Evolutionary conservation across 2,888 invertebrate species (phyloP), one percentile per base, ranked within the genome.

Genomic region (Hirtodrosophila alboralis): DNA sequence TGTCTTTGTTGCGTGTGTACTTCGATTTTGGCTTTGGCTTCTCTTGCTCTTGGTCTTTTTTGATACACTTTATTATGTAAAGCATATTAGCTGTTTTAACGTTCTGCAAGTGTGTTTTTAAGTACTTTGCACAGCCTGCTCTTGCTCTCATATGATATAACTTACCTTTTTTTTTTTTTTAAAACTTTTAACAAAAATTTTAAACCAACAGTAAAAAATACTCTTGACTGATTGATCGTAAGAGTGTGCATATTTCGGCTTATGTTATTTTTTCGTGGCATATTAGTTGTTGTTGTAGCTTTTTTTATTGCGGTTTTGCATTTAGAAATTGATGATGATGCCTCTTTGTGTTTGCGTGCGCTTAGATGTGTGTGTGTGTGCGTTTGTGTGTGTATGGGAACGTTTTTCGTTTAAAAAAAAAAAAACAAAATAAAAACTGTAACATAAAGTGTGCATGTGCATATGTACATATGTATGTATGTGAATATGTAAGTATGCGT

Each of bases 301-400:
- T 10, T 56, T 78, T 78, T 84, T 77, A 84, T 75, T 77, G 84
- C 80, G 77, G 77, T 78, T 73, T 80, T 78, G 81, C 84, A 84
- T 78, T 78, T 81, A 67, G 84, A 78, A 84, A 78, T 78, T 84
- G 81, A 73, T 84, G 81, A 84, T 84, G 78, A 72, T 72, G 64
- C 58, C 53, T 16, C 71, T 62, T 53, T 64, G 44, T 56, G 47
- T 53, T 41, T 66, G 53, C 26, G 16, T 38, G 54, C 10, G 23
- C 28, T 10, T 31, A 14, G 4, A 10, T n/a, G n/a, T 43, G 26
- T 33, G 28, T 16, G 21, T 36, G 23, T 34, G 13, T 31, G 10
- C 60, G 48, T 53, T 31, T 54, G 45, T 38, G 60, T 75, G 52
- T 47, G 81, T 78, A 71, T 79, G 76, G 52, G 69, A 77, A 75